Percentiles rank a stretch among this genome's conserved stretches.
These are phyloP conservation scores for Ornithoptera priamus DNA, from an alignment of 2,888 invertebrate genomes.

Conservation along the genomic window DNA sequence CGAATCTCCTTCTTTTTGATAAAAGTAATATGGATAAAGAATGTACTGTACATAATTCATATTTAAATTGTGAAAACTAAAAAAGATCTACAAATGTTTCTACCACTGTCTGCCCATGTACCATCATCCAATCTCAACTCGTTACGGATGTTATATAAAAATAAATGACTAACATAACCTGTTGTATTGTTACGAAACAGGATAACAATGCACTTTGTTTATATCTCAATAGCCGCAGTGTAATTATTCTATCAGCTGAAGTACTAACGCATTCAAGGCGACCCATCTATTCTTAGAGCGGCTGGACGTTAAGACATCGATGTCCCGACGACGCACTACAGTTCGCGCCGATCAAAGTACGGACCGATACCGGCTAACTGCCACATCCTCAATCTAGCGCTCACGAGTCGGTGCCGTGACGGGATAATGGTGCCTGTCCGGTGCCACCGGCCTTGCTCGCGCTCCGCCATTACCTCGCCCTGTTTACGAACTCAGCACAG, in stretches of 20 bases:
- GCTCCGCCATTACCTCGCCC: not conserved
- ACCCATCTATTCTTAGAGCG: constrained; percentile 16
- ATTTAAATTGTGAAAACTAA: too few species aligned
- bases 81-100: too few species aligned
- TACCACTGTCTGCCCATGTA: too few species aligned
- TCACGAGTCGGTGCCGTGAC: constrained; percentile 25
- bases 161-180: too few species aligned
- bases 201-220: not conserved
- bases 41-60: too few species aligned
- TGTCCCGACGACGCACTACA: constrained; percentile 10
- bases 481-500: too few species aligned
- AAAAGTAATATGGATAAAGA: too few species aligned
- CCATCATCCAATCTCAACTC: too few species aligned
- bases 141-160: too few species aligned
- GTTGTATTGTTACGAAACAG: not conserved
- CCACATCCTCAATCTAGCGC: constrained; percentile 30
- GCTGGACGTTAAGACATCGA: not conserved
- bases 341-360: constrained; percentile 24
- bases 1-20: too few species aligned
- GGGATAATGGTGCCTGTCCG: constrained; percentile 24
- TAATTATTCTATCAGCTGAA: not conserved
- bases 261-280: not conserved
- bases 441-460: constrained; percentile 21
- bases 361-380: constrained; percentile 18
- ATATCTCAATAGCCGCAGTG: not conserved